A percentile compares a stretch with the other conserved stretches of the same genome.
phyloP scores from a whole-genome alignment of 2,888 invertebrate genomes.

The Matsumyia berberina region DNA sequence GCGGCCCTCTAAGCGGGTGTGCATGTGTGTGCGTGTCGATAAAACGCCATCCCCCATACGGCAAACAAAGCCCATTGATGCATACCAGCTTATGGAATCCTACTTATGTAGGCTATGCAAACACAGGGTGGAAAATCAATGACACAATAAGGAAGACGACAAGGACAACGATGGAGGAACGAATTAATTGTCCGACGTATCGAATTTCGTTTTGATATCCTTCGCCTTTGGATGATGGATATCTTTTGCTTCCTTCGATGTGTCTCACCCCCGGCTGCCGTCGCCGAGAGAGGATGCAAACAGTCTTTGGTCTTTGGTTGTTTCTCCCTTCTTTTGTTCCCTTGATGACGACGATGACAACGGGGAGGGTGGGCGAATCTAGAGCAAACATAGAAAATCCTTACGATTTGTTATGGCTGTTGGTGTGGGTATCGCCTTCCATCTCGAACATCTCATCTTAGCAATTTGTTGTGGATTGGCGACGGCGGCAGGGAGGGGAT shows the following conservation, averaged over 20 bases:
- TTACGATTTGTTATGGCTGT: constrained; percentile 55
- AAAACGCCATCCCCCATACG: constrained; percentile 4
- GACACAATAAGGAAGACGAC: constrained; percentile 43
- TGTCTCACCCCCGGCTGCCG: neutral
- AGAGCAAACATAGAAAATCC: constrained; percentile 32
- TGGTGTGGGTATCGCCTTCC: constrained; percentile 10
- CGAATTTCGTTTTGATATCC: constrained; percentile 60
- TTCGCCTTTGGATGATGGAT: constrained; percentile 65
- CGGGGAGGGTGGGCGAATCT: constrained; percentile 14
- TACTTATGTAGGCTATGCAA: constrained; percentile 43
- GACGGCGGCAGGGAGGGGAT: constrained; percentile 1
- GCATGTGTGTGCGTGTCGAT: constrained; percentile 21
- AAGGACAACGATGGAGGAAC: constrained; percentile 37
- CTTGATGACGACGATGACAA: neutral
- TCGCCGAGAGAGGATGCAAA: neutral
- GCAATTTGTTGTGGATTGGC: constrained; percentile 40
- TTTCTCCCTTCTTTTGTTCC: constrained; percentile 32
- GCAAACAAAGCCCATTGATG: constrained; percentile 38
- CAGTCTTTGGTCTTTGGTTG: constrained; percentile 3
- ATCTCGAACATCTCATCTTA: constrained; percentile 46
- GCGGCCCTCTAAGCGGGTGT: neutral
- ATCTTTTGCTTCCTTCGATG: constrained; percentile 44
- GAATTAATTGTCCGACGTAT: constrained; percentile 65
- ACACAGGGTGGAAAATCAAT: constrained; percentile 48
- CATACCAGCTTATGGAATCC: constrained; percentile 29